Evolutionary conservation across 1,140 invertebrate species (phyloP).

Genomic region (Globodera ellingtonae): DNA sequence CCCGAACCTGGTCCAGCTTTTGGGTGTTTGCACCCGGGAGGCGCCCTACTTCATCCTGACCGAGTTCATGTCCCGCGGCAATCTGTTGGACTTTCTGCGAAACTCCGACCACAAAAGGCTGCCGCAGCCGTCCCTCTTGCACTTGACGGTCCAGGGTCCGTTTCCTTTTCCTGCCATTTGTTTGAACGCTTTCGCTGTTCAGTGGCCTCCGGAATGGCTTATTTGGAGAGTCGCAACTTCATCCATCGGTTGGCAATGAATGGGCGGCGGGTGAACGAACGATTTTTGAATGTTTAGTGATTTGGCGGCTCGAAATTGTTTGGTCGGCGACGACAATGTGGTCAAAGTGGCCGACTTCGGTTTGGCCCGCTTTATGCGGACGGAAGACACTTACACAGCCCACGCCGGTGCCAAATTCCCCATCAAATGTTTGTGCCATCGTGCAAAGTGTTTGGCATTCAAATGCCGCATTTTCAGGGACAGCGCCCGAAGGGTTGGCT

Average conservation of each 20-base stretch:
- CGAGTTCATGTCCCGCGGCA: constrained; percentile 95
- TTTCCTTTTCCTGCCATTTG: not conserved
- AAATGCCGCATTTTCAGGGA: constrained; percentile 71
- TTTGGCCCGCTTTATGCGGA: constrained; percentile 87
- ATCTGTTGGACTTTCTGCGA: constrained; percentile 90
- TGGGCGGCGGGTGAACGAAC: no score
- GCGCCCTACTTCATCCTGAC: constrained; percentile 99
- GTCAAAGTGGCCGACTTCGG: constrained; percentile 95
- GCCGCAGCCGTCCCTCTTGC: constrained; percentile 91
- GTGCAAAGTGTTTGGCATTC: not conserved
- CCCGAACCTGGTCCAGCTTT: constrained; percentile 93
- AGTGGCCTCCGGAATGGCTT: constrained; percentile 97
- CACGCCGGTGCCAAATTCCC: constrained; percentile 89
- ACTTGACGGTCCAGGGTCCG: constrained; percentile 86
- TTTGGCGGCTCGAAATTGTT: constrained; percentile 86
- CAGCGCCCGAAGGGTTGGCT: constrained; percentile 94
- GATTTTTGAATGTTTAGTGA: constrained; percentile 72
- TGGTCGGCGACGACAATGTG: constrained; percentile 92
- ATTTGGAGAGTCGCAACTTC: constrained; percentile 90
- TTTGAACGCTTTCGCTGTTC: not conserved
- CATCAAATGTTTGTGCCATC: constrained; percentile 82
- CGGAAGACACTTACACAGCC: constrained; percentile 92
- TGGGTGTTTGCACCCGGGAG: constrained; percentile 92
- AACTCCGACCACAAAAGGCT: constrained; percentile 85
- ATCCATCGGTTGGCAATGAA: constrained; percentile 79